These are phyloP conservation scores for Crenichthys baileyi DNA, from an alignment of 2,797 vertebrate genomes.

Conservation along the genomic window DNA sequence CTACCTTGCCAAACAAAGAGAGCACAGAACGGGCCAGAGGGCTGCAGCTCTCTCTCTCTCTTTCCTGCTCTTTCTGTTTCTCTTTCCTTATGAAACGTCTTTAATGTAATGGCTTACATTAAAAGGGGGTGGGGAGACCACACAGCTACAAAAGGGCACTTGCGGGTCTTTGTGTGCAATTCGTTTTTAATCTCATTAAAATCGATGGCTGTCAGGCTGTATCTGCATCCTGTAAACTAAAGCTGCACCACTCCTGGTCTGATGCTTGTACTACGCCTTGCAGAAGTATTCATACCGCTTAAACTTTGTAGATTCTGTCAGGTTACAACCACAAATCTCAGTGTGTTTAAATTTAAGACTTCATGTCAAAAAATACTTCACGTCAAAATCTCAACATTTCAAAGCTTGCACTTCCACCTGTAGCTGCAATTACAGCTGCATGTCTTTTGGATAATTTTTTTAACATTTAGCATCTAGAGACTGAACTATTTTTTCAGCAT, in stretches of 20 bases:
- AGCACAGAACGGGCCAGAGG: constrained; percentile 85
- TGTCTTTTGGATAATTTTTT: neutral
- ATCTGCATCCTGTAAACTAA: constrained; percentile 56
- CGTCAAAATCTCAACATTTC: neutral
- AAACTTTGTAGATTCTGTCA: neutral
- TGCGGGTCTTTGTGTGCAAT: constrained; percentile 38
- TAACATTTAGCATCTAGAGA: too few relatives aligned
- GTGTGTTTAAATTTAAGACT: too few relatives aligned
- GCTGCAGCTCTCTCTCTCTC: constrained; percentile 78
- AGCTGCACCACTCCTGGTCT: constrained; percentile 19
- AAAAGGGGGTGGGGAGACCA: constrained; percentile 45
- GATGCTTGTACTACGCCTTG: neutral
- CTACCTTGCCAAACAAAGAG: constrained; percentile 97
- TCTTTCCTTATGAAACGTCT: constrained; percentile 56
- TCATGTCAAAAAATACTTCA: neutral
- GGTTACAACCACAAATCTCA: neutral
- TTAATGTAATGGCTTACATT: constrained; percentile 71
- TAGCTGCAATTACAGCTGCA: neutral
- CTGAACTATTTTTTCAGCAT: neutral
- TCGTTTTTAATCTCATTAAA: constrained; percentile 72
- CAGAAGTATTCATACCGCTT: neutral
- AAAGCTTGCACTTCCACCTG: neutral
- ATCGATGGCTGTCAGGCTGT: constrained; percentile 62
- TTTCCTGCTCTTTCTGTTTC: constrained; percentile 37
- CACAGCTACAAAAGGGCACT: constrained; percentile 62